phyloP scores from a whole-genome alignment of 2,113 vertebrate genomes.

The Cyanoliseus patagonus region DNA sequence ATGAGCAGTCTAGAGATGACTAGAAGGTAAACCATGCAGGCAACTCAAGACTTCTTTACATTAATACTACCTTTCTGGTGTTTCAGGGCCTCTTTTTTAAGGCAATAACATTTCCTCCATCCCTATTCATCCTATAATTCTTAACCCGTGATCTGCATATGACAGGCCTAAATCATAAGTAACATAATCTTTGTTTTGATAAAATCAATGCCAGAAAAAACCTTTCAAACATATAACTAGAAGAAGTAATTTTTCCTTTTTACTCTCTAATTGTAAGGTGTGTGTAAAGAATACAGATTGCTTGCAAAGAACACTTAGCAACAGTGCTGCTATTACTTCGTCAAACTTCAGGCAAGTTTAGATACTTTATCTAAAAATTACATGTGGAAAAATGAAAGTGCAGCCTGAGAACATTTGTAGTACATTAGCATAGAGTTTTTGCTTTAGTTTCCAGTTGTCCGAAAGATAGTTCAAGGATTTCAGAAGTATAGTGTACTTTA shows the following conservation, averaged over 20 bases:
- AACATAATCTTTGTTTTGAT: background rate
- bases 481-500: background rate
- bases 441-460: background rate
- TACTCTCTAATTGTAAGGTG: background rate
- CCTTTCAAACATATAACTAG: background rate
- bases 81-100: background rate
- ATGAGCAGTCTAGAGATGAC: background rate
- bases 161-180: background rate
- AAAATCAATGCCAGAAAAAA: background rate
- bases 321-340: conserved; percentile 2
- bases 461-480: background rate
- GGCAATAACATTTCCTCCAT: background rate
- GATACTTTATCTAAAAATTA: conserved; percentile 21
- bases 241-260: background rate
- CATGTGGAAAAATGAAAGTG: background rate
- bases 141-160: background rate
- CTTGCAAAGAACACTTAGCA: background rate
- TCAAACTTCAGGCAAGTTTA: conserved; percentile 32
- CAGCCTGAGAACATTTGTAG: background rate
- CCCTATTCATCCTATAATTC: background rate
- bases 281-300: conserved; percentile 13
- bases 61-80: background rate
- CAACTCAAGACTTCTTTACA: background rate
- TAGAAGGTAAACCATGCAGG: background rate
- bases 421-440: background rate